Evolutionary conservation across 2,888 invertebrate species (phyloP).

Genomic region (Polyommatus iphigenia): DNA sequence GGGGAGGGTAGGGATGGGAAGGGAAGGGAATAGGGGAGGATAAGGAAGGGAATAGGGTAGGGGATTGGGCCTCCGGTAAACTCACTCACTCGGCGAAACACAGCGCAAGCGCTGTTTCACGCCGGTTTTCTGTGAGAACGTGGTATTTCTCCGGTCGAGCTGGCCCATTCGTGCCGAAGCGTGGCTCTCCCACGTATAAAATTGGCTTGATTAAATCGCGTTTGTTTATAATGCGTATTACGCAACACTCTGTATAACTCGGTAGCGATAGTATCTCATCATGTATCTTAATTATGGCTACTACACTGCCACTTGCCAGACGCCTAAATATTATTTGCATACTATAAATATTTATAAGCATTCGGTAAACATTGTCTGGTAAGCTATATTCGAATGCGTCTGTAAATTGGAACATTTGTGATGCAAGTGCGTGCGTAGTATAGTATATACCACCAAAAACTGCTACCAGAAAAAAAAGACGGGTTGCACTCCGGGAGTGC

Average conservation of each 20-base stretch:
- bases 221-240: background rate
- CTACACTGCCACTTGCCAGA: background rate
- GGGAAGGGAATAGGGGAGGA: too few species aligned
- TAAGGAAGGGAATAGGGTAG: too few species aligned
- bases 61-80: too few species aligned
- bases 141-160: too few species aligned
- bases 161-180: too few species aligned
- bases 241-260: background rate
- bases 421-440: background rate
- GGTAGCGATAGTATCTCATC: conserved; percentile 24
- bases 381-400: background rate
- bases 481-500: too few species aligned
- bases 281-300: conserved; percentile 26
- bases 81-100: too few species aligned
- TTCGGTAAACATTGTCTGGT: conserved; percentile 1
- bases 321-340: conserved; percentile 30
- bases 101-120: too few species aligned
- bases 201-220: background rate
- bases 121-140: too few species aligned
- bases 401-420: background rate
- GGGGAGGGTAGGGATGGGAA: too few species aligned
- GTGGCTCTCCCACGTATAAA: too few species aligned
- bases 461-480: background rate
- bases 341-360: conserved; percentile 20
- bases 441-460: background rate